Conservation (phyloP, 2,888 invertebrate species). For the Thera obeliscata region DNA sequence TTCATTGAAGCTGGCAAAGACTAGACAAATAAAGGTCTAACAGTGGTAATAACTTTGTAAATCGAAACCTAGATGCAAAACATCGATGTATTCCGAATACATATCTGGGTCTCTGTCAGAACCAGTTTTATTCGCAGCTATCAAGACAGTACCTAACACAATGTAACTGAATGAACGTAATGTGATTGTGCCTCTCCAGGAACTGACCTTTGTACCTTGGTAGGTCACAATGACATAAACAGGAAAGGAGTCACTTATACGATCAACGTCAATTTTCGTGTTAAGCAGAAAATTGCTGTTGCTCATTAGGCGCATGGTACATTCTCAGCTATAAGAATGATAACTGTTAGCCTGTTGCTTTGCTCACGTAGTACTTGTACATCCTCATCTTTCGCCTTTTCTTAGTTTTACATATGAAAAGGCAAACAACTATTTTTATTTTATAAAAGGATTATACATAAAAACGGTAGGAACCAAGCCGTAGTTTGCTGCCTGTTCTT, state of each 20-base stretch:
- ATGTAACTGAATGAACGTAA: background rate
- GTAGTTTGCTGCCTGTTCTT: too few species aligned
- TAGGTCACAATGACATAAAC: slow-evolving; percentile 52
- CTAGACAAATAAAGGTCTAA: background rate
- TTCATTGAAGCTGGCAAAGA: background rate
- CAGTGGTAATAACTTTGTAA: background rate
- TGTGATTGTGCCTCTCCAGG: slow-evolving; percentile 40
- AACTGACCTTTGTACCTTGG: slow-evolving; percentile 31
- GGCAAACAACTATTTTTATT: too few species aligned
- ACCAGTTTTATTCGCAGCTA: slow-evolving; percentile 31
- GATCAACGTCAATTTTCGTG: slow-evolving; percentile 29
- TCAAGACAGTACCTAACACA: background rate
- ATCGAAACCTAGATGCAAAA: slow-evolving; percentile 31
- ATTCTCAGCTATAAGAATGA: background rate
- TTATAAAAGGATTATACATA: too few species aligned
- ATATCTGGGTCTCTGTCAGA: slow-evolving; percentile 29
- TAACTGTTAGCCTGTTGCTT: too few species aligned
- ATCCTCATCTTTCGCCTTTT: too few species aligned
- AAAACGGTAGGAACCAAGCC: too few species aligned
- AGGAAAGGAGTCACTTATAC: slow-evolving; percentile 57
- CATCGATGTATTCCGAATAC: slow-evolving; percentile 25
- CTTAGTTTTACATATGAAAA: too few species aligned
- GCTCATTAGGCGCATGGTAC: background rate
- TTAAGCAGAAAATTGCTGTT: slow-evolving; percentile 3
- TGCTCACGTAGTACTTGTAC: too few species aligned